These are phyloP conservation scores for Balaenoptera acutorostrata DNA, from an alignment of 2,113 vertebrate genomes.

Conservation along the genomic window DNA sequence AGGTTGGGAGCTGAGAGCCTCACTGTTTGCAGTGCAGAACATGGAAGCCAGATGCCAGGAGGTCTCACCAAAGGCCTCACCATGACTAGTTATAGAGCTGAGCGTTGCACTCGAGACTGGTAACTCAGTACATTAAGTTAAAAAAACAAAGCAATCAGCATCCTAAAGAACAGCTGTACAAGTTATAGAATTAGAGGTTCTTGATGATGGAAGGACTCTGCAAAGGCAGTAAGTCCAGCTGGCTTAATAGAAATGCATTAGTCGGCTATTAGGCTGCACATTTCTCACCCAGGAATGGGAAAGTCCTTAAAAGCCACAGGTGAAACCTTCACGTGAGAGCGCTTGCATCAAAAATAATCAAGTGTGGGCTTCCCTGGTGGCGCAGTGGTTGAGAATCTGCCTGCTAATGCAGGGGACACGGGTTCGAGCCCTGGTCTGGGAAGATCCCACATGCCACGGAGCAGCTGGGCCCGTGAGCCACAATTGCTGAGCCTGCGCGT, in stretches of 20 bases:
- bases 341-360: constrained; percentile 60
- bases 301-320: constrained; percentile 70
- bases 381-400: too few species aligned
- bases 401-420: too few species aligned
- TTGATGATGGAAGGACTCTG: background rate
- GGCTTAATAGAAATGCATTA: background rate
- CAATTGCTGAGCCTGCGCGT: too few species aligned
- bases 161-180: background rate
- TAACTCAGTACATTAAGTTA: background rate
- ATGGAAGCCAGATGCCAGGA: background rate
- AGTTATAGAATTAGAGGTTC: background rate
- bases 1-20: background rate
- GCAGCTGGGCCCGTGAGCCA: too few species aligned
- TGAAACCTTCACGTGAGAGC: constrained; percentile 68
- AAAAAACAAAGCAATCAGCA: background rate
- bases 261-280: background rate
- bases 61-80: background rate
- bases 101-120: background rate
- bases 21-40: background rate
- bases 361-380: too few species aligned
- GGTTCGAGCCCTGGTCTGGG: too few species aligned
- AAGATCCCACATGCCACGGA: too few species aligned
- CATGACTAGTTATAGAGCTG: background rate
- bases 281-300: constrained; percentile 56
- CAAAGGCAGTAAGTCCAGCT: background rate